Percentiles rank a stretch among this genome's conserved stretches.
These are phyloP conservation scores for Paramormyrops kingsleyae DNA, from an alignment of 2,113 vertebrate species.

Conservation along the genomic window DNA sequence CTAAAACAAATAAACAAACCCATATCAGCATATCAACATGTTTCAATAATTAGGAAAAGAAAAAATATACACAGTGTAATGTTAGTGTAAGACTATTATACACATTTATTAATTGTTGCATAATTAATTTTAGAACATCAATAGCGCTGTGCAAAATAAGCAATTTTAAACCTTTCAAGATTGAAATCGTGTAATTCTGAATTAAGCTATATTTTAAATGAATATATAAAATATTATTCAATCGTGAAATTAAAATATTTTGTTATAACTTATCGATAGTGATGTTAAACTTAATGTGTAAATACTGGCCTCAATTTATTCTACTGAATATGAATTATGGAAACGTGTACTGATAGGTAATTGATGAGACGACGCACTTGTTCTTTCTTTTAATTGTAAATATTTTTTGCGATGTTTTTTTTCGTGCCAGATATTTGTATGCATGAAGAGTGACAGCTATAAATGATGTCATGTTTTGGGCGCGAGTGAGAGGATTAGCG, in stretches of 20 bases:
- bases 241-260: neutral
- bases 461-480: constrained; percentile 59
- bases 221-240: neutral
- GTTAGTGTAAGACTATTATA: neutral
- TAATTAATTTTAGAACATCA: neutral
- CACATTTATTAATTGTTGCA: neutral
- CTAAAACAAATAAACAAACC: neutral
- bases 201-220: neutral
- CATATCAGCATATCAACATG: neutral
- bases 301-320: neutral
- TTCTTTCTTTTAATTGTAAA: neutral
- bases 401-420: neutral
- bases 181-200: neutral
- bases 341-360: neutral
- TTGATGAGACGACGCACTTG: too few relatives aligned
- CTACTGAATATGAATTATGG: neutral
- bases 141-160: neutral
- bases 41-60: neutral
- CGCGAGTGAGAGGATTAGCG: constrained; percentile 53
- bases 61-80: neutral
- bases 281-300: neutral
- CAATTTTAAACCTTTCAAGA: neutral
- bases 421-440: constrained; percentile 40
- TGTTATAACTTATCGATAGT: neutral
- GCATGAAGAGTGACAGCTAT: constrained; percentile 66